Evolutionary conservation across 2,797 vertebrate species (phyloP).

Genomic region (Nyctibius grandis): DNA sequence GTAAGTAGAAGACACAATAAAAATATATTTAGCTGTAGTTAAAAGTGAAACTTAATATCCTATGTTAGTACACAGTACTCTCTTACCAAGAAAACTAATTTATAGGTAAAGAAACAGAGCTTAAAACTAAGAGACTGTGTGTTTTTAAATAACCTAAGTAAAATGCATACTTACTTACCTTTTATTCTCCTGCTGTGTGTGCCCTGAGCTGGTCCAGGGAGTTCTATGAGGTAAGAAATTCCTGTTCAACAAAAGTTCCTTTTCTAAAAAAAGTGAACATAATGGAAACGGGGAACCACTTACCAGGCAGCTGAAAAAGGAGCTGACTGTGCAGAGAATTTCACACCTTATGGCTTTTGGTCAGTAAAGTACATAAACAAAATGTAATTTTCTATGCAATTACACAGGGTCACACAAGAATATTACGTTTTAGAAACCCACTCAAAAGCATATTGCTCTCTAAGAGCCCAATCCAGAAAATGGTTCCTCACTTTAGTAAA

Average conservation of each 20-base stretch:
- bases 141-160: slow-evolving; percentile 44
- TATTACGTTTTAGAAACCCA: slow-evolving; percentile 49
- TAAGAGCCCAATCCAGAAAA: slow-evolving; percentile 43
- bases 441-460: slow-evolving; percentile 48
- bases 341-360: slow-evolving; percentile 54
- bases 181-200: slow-evolving; percentile 68
- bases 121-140: slow-evolving; percentile 26
- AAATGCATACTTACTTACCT: slow-evolving; percentile 51
- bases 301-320: slow-evolving; percentile 57
- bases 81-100: slow-evolving; percentile 4
- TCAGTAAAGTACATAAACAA: slow-evolving; percentile 59
- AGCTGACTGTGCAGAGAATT: slow-evolving; percentile 59
- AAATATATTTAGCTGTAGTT: neutral
- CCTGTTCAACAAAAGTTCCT: slow-evolving; percentile 60
- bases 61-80: neutral
- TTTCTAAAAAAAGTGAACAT: slow-evolving; percentile 66
- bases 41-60: neutral
- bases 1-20: neutral
- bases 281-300: slow-evolving; percentile 60
- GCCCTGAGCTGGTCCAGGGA: slow-evolving; percentile 54
- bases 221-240: slow-evolving; percentile 68
- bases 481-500: slow-evolving; percentile 24
- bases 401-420: slow-evolving; percentile 43
- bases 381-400: slow-evolving; percentile 52
- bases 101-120: slow-evolving; percentile 25